Conservation (phyloP, 2,797 vertebrate genomes). For the Rhynchonycteris naso region DNA sequence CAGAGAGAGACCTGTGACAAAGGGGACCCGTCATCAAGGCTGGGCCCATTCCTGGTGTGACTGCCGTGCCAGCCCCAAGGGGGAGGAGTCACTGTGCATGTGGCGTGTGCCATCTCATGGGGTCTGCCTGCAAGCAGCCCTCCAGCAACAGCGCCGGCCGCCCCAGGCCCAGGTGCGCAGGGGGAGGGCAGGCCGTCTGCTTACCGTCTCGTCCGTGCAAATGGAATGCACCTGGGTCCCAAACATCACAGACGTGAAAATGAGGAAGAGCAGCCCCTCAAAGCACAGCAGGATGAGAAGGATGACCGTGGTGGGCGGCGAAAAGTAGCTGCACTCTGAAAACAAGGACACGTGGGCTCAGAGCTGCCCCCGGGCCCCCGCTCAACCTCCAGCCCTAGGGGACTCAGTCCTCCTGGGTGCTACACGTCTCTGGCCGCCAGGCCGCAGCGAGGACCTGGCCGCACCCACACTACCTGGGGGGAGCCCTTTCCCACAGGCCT, state of each 20-base stretch:
- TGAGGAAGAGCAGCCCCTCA: conserved; percentile 96
- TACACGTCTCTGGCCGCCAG: not conserved
- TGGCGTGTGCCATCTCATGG: too few relatives aligned
- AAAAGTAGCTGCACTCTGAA: conserved; percentile 97
- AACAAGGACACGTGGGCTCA: not conserved
- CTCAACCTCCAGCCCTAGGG: not conserved
- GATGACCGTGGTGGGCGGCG: conserved; percentile 96
- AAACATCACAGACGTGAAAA: conserved; percentile 99
- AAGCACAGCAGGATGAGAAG: conserved; percentile 98
- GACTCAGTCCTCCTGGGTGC: not conserved
- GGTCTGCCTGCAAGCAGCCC: not conserved
- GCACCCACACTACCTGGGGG: not conserved
- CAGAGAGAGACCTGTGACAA: not conserved
- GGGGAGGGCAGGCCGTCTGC: conserved; percentile 71
- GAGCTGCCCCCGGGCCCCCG: not conserved
- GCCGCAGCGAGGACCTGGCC: not conserved
- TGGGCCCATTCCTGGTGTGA: not conserved
- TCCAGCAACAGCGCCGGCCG: not conserved
- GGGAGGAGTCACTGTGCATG: not conserved
- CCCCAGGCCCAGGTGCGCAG: fast-evolving
- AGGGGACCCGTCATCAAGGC: not conserved
- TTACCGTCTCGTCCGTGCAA: conserved; percentile 97
- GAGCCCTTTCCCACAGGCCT: not conserved
- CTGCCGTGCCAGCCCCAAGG: fast-evolving
- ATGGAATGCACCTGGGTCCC: conserved; percentile 99